Evolutionary conservation across 2,797 vertebrate species (phyloP).

Genomic region (Acanthornis magna): DNA sequence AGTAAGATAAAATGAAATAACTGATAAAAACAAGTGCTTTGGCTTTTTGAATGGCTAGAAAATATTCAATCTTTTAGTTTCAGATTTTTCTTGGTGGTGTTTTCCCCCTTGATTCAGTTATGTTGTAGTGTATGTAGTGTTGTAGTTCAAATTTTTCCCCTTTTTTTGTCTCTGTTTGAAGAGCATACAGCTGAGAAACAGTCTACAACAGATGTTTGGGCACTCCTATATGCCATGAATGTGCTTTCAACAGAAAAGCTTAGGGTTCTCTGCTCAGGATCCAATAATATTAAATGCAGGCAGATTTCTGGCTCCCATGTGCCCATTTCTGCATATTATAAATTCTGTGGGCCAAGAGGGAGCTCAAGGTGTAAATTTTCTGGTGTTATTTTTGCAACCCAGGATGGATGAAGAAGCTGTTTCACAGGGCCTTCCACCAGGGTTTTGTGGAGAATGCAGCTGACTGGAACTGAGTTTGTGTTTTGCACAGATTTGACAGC

Average conservation of each 20-base stretch:
- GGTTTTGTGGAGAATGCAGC: neutral
- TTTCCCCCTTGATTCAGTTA: neutral
- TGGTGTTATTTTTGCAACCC: neutral
- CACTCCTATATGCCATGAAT: neutral
- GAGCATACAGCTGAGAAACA: neutral
- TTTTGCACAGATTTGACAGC: neutral
- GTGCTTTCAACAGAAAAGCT: neutral
- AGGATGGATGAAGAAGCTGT: neutral
- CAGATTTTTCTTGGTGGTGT: neutral
- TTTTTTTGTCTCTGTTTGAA: neutral
- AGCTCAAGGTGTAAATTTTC: neutral
- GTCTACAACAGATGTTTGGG: neutral
- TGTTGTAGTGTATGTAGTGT: neutral
- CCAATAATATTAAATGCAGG: slow-evolving; percentile 1
- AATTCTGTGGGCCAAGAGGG: neutral
- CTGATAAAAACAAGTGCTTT: neutral
- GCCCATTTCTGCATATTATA: neutral
- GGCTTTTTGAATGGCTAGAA: neutral
- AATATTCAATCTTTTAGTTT: neutral
- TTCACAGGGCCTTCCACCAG: neutral
- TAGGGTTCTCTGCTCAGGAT: neutral
- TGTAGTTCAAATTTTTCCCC: neutral
- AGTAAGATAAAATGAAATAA: neutral
- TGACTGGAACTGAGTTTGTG: neutral
- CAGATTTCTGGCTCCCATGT: neutral